Percentiles rank a stretch among this genome's conserved stretches.
Conservation (phyloP, 2,113 vertebrate genomes). For the Indri indri region DNA sequence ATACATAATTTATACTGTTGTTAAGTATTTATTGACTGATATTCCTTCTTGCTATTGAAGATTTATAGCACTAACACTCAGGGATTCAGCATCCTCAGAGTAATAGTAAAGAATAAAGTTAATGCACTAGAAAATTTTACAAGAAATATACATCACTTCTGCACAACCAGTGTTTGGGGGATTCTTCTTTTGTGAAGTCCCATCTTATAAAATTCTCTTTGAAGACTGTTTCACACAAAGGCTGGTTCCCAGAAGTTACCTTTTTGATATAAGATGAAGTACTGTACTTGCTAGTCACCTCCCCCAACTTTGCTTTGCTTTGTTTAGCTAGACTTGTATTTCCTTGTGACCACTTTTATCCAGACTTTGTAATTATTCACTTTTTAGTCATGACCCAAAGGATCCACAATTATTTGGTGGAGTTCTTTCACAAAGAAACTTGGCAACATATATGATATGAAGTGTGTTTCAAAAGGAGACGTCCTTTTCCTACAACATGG, state of each 20-base stretch:
- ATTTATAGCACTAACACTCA: conserved; percentile 48
- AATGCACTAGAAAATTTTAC: not conserved
- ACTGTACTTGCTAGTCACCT: not conserved
- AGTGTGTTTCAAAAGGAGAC: not conserved
- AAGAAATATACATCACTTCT: conserved; percentile 2
- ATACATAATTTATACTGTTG: conserved; percentile 63
- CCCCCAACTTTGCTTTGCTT: not conserved
- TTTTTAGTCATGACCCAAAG: not conserved
- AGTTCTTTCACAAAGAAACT: not conserved
- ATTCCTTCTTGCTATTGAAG: conserved; percentile 62
- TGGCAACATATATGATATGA: not conserved
- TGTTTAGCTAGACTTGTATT: not conserved
- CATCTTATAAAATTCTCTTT: conserved; percentile 20
- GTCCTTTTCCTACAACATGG: not conserved
- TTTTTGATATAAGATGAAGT: conserved; percentile 10
- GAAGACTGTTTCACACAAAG: not conserved
- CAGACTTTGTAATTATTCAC: not conserved
- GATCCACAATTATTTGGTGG: not conserved
- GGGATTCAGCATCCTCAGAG: conserved; percentile 44
- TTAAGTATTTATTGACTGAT: conserved; percentile 72
- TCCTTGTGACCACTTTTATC: not conserved
- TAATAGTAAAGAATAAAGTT: conserved; percentile 57
- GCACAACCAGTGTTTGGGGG: not conserved
- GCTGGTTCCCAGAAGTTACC: not conserved
- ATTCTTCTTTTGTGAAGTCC: conserved; percentile 16